Percentiles rank a stretch among this genome's conserved stretches.
phyloP scores from a whole-genome alignment of 2,888 invertebrate genomes.

The Hyposoter didymator region DNA sequence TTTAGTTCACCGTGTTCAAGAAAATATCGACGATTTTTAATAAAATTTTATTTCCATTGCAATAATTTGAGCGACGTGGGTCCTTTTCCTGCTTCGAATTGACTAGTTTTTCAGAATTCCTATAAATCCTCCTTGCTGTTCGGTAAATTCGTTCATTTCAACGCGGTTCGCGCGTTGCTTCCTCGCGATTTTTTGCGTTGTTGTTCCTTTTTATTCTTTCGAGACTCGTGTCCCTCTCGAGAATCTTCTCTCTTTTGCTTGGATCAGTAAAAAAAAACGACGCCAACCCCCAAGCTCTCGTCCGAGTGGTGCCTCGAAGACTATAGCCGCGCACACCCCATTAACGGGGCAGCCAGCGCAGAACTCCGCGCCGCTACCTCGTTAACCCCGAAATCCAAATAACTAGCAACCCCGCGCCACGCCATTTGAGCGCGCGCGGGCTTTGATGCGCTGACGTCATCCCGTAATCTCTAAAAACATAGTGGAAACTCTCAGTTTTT shows the following conservation, averaged over 20 bases:
- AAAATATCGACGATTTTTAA: too few species aligned
- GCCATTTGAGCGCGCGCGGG: background rate
- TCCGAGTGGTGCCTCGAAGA: background rate
- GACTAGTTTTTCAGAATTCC: constrained; percentile 40
- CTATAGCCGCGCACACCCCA: constrained; percentile 1
- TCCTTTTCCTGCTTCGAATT: constrained; percentile 51
- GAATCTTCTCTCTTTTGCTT: background rate
- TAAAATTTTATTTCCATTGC: too few species aligned
- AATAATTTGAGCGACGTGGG: constrained; percentile 43
- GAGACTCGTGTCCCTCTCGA: background rate
- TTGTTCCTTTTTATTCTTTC: background rate
- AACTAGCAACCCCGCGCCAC: constrained; percentile 46
- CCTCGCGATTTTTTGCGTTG: constrained; percentile 30
- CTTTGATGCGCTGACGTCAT: constrained; percentile 72
- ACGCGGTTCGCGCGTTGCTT: too few species aligned
- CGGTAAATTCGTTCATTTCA: too few species aligned
- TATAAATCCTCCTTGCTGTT: background rate
- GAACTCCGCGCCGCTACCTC: constrained; percentile 44
- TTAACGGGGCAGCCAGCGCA: constrained; percentile 29
- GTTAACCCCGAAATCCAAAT: constrained; percentile 70
- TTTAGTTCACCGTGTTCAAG: too few species aligned
- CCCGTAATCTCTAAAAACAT: constrained; percentile 73
- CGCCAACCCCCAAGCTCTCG: constrained; percentile 10
- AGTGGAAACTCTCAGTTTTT: constrained; percentile 30
- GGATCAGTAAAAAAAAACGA: constrained; percentile 5